Evolutionary conservation across 2,888 invertebrate species (phyloP).

Genomic region (Harpagoxenus sublaevis): DNA sequence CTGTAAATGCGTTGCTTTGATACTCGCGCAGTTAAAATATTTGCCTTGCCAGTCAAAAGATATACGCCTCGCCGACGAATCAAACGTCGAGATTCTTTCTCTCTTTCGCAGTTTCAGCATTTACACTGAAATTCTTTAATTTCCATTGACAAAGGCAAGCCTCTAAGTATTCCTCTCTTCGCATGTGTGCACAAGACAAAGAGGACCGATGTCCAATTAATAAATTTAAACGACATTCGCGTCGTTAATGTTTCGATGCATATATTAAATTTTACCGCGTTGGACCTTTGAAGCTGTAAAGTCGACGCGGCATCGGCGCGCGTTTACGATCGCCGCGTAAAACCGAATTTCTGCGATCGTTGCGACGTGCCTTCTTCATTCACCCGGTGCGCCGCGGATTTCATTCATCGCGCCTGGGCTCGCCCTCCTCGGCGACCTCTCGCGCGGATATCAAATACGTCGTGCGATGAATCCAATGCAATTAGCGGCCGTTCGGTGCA

Average conservation of each 20-base stretch:
- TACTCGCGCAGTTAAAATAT: slow-evolving; percentile 19
- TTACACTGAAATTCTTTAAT: neutral
- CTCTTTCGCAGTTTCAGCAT: neutral
- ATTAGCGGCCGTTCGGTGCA: slow-evolving; percentile 54
- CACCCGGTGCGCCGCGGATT: slow-evolving; percentile 28
- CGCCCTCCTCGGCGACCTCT: slow-evolving; percentile 9
- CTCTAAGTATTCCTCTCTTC: neutral
- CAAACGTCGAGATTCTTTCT: neutral
- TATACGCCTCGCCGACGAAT: neutral
- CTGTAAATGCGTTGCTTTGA: slow-evolving; percentile 32
- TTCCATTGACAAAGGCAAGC: neutral
- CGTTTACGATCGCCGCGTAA: slow-evolving; percentile 25
- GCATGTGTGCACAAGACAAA: neutral
- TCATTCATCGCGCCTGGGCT: slow-evolving; percentile 41
- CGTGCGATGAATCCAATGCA: slow-evolving; percentile 37
- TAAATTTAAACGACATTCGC: slow-evolving; percentile 11
- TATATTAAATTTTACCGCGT: slow-evolving; percentile 11
- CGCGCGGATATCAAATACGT: slow-evolving; percentile 23
- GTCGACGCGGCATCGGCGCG: neutral
- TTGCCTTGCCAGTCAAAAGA: neutral
- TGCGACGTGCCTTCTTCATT: slow-evolving; percentile 33
- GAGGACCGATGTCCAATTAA: slow-evolving; percentile 11
- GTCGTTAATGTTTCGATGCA: neutral
- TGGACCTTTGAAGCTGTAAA: neutral
- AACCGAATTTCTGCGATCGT: slow-evolving; percentile 30